phyloP scores from a whole-genome alignment of 1,140 invertebrate species.

The Doryteuthis pealeii region DNA sequence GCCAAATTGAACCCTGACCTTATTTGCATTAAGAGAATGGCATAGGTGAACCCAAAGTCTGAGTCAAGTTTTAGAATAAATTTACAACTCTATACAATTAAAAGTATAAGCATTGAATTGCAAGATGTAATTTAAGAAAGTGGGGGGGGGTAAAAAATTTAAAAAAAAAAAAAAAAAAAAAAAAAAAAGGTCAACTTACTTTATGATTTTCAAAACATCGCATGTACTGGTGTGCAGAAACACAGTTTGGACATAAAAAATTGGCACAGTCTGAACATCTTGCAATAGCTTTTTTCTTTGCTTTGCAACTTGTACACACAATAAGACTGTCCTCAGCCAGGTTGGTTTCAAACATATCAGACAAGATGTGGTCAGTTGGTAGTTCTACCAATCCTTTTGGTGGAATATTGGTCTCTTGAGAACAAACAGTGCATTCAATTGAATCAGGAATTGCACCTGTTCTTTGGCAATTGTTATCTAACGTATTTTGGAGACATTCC shows the following conservation, averaged over 20 bases:
- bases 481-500: conserved; percentile 76
- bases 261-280: conserved; percentile 91
- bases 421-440: conserved; percentile 74
- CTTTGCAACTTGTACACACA: conserved; percentile 65
- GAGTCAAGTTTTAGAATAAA: too few species aligned
- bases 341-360: conserved; percentile 82
- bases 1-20: too few species aligned
- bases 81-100: too few species aligned
- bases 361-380: conserved; percentile 79
- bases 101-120: too few species aligned
- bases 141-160: too few species aligned
- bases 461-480: conserved; percentile 65
- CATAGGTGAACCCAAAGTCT: too few species aligned
- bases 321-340: conserved; percentile 72
- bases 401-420: conserved; percentile 73
- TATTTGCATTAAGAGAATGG: too few species aligned
- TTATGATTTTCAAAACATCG: conserved; percentile 87
- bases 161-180: too few species aligned
- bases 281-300: conserved; percentile 74
- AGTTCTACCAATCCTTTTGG: conserved; percentile 72
- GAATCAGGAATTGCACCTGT: conserved; percentile 19
- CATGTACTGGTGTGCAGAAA: conserved; percentile 90
- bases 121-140: too few species aligned
- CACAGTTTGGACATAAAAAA: conserved; percentile 89
- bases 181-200: too few species aligned